Base-by-base conservation (phyloP, 2,888 invertebrate genomes). In the Laothoe populi region DNA sequence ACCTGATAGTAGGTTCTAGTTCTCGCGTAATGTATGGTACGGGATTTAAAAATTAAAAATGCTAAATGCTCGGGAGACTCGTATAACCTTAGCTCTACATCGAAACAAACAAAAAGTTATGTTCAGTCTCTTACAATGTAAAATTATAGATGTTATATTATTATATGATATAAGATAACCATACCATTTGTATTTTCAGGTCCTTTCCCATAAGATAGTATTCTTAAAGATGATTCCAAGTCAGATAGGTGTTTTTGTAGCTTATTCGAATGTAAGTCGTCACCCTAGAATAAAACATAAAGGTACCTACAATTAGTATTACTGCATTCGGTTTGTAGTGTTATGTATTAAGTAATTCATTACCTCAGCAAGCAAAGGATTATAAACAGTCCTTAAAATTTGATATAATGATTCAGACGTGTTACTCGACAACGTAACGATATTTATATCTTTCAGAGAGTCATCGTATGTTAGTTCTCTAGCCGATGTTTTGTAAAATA, bases 401-500 rank as follows among this genome's bases (percentile, higher is more conserved):
- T 89, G 86, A 73, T 93, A 93, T 66, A 93, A 75, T 2, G 92
- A 90, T 67, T 90, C 89, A 13, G 84, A 85, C 26, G 87, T 84
- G 72, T 82, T 86, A 59, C 77, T 77, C n/a, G 84, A 82, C 19
- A 92, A 63, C 31, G 90, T 90, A 19, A 90, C 71, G 46, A 93
- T 83, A 66, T 91, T 89, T 13, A 93, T 73, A 70, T 82, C 74
- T 26, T 82, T 81, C 4, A 84, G 62, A 59, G 79, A 73, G 73
- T 88, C 83, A 24, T 82, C 79, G 60, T 72, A 64, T 31, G 75
- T 77, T 35, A 90, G 70, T 46, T 81, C 80, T 66, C 79, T 71
- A 3, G 84, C 72, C 59, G 75, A 70, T 44, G 79, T 84, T 74
- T 93, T 93, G 67, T 90, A 93, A 70, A 93, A 92, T 70, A 92